Evolutionary conservation across 1,140 invertebrate genomes (phyloP).

Genomic region (Grapholita molesta): DNA sequence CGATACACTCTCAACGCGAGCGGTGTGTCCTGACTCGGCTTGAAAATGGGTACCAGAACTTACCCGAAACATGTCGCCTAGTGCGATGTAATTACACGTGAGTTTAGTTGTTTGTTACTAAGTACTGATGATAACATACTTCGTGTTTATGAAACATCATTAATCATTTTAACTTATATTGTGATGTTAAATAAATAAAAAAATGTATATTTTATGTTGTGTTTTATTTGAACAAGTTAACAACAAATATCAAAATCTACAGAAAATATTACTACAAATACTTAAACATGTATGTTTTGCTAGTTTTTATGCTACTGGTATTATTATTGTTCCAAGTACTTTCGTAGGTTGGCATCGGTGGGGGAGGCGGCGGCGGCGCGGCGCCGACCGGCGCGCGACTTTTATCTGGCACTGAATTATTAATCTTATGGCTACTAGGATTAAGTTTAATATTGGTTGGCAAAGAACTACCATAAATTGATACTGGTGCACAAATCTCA

Average conservation of each 20-base stretch:
- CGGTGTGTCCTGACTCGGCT: too few species aligned
- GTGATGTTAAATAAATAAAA: slow-evolving; percentile 2
- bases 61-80: too few species aligned
- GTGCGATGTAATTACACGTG: too few species aligned
- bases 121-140: too few species aligned
- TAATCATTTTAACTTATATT: neutral
- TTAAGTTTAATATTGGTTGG: slow-evolving; percentile 25
- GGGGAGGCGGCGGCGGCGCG: slow-evolving; percentile 42
- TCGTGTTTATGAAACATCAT: neutral
- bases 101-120: too few species aligned
- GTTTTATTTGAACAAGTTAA: slow-evolving; percentile 6
- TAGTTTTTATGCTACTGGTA: slow-evolving; percentile 46
- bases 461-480: slow-evolving; percentile 79
- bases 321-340: slow-evolving; percentile 27
- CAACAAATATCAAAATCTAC: neutral
- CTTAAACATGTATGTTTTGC: slow-evolving; percentile 66
- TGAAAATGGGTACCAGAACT: too few species aligned
- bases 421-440: slow-evolving; percentile 24
- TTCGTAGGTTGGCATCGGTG: slow-evolving; percentile 46
- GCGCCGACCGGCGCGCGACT: neutral
- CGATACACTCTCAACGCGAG: too few species aligned
- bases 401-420: slow-evolving; percentile 30
- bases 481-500: slow-evolving; percentile 82
- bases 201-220: slow-evolving; percentile 2
- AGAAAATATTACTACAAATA: slow-evolving; percentile 37